These are phyloP conservation scores for Nerophis lumbriciformis DNA, from an alignment of 2,113 vertebrate species.

Conservation along the genomic window DNA sequence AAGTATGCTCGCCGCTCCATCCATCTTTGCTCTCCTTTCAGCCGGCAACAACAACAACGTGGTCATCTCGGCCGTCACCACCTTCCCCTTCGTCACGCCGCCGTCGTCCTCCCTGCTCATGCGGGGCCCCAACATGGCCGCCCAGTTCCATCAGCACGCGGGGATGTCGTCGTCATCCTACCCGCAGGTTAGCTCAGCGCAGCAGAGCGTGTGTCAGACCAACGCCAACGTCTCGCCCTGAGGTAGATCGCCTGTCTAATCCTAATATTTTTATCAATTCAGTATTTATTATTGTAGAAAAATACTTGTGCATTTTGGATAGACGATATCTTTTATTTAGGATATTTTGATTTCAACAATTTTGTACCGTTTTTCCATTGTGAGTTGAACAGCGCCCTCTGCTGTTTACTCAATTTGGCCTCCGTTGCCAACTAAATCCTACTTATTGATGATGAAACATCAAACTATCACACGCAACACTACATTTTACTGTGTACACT, in stretches of 20 bases:
- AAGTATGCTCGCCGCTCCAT: too few relatives aligned
- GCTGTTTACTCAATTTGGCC: not conserved
- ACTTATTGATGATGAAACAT: too few relatives aligned
- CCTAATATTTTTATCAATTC: too few relatives aligned
- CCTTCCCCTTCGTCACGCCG: constrained; percentile 13
- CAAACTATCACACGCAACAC: too few relatives aligned
- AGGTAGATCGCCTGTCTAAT: too few relatives aligned
- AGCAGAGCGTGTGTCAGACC: constrained; percentile 27
- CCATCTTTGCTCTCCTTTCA: constrained; percentile 4
- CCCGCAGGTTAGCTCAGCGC: not conserved
- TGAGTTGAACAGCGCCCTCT: not conserved
- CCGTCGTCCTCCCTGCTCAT: constrained; percentile 22
- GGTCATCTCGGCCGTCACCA: not conserved
- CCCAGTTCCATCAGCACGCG: constrained; percentile 29
- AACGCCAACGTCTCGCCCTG: constrained; percentile 18
- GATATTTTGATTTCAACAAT: too few relatives aligned
- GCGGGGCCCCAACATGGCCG: constrained; percentile 13
- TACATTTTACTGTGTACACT: too few relatives aligned
- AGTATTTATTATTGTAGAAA: too few relatives aligned
- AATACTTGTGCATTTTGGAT: too few relatives aligned
- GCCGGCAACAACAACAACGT: not conserved
- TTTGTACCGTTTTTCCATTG: too few relatives aligned
- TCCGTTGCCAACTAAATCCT: not conserved
- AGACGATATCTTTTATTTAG: too few relatives aligned
- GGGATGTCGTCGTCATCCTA: constrained; percentile 22